Percentiles rank a stretch among this genome's conserved stretches.
Conservation (phyloP, 2,888 invertebrate species). For the Metellina segmentata region DNA sequence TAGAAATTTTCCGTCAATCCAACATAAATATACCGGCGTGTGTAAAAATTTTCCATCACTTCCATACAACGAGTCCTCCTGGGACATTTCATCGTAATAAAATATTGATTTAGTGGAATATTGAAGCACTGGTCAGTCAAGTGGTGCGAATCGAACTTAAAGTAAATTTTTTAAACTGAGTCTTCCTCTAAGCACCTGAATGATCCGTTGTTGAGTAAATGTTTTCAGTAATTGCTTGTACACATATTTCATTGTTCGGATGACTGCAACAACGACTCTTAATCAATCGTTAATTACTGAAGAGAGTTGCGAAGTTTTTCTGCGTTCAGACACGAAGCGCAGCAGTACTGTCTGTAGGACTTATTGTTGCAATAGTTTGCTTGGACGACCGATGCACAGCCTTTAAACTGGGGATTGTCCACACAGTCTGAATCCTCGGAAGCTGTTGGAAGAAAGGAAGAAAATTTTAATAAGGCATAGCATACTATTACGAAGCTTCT, state of each 20-base stretch:
- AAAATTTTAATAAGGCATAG: not conserved
- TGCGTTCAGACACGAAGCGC: conserved; percentile 88
- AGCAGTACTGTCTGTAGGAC: conserved; percentile 91
- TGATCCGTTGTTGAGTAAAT: not conserved
- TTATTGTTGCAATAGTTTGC: conserved; percentile 91
- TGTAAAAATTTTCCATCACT: too few relatives aligned
- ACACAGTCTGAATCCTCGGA: conserved; percentile 84
- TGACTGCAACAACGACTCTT: not conserved
- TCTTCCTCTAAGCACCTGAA: not conserved
- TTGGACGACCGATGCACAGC: conserved; percentile 92
- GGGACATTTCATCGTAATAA: too few relatives aligned
- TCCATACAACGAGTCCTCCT: too few relatives aligned
- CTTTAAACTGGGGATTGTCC: conserved; percentile 93
- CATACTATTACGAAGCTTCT: not conserved
- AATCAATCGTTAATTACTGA: not conserved
- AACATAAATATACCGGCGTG: too few relatives aligned
- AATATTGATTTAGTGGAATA: too few relatives aligned
- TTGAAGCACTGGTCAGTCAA: not conserved
- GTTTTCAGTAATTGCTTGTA: not conserved
- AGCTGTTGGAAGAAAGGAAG: conserved; percentile 24
- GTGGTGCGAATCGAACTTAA: not conserved
- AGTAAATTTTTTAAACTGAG: not conserved
- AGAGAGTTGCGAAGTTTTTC: conserved; percentile 25
- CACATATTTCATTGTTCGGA: not conserved
- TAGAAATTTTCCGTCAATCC: too few relatives aligned